Evolutionary conservation across 2,113 vertebrate species (phyloP).

Genomic region (Tragelaphus scriptus): DNA sequence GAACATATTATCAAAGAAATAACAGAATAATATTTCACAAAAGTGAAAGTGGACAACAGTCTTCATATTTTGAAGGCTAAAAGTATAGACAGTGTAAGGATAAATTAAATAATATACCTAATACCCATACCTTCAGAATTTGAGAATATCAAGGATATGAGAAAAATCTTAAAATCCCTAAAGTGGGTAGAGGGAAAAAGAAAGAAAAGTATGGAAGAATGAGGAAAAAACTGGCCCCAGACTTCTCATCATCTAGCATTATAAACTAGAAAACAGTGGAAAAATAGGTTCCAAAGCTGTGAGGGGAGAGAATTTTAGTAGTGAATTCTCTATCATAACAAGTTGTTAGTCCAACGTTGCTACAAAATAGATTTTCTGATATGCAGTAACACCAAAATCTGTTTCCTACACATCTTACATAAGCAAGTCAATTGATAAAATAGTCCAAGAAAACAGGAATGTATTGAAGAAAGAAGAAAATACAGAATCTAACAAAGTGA

Average conservation of each 20-base stretch:
- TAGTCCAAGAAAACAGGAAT: neutral
- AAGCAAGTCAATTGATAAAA: neutral
- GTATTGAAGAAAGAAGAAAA: neutral
- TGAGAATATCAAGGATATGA: neutral
- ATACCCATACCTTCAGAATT: neutral
- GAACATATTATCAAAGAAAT: neutral
- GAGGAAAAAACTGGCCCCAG: neutral
- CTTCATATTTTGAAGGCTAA: neutral
- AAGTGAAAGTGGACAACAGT: neutral
- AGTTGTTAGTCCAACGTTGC: neutral
- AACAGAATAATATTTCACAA: neutral
- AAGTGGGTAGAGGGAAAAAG: neutral
- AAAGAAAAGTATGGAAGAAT: neutral
- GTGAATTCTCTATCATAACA: neutral
- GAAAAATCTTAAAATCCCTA: neutral
- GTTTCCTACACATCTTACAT: neutral
- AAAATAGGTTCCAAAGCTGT: neutral
- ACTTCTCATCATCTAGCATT: neutral
- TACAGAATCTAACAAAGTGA: neutral
- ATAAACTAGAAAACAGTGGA: neutral
- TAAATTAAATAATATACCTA: neutral
- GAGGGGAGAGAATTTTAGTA: neutral
- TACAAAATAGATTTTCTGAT: neutral
- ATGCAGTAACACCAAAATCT: neutral
- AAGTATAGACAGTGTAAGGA: neutral